Evolutionary conservation across 2,113 vertebrate genomes (phyloP).

Genomic region (Lasiurus cinereus): DNA sequence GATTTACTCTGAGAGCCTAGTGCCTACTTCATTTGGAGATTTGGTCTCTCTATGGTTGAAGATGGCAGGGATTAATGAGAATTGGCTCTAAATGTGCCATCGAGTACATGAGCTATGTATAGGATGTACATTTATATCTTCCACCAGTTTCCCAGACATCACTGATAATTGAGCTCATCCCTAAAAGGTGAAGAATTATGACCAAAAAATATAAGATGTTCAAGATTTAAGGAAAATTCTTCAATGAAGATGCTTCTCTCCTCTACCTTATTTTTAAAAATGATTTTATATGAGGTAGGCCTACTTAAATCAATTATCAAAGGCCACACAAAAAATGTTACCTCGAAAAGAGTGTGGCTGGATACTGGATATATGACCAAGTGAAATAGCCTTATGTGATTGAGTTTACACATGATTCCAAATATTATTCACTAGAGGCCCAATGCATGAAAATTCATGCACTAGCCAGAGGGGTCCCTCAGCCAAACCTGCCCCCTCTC

Average conservation of each 20-base stretch:
- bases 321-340: neutral
- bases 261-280: neutral
- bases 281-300: neutral
- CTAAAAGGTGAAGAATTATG: neutral
- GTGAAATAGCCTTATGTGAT: neutral
- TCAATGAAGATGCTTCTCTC: neutral
- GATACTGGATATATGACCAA: neutral
- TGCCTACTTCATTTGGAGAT: neutral
- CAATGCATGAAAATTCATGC: no score
- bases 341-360: neutral
- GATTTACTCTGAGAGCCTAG: neutral
- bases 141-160: neutral
- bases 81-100: neutral
- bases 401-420: neutral
- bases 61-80: neutral
- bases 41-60: neutral
- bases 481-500: no score
- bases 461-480: no score
- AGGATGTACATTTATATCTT: neutral
- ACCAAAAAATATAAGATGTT: neutral
- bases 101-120: neutral
- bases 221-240: neutral
- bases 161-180: neutral
- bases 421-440: neutral
- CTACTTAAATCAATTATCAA: constrained; percentile 9